Base-by-base conservation (phyloP, 37 sponge, comb jelly and placozoan species). In the Theonella swinhoei region DNA sequence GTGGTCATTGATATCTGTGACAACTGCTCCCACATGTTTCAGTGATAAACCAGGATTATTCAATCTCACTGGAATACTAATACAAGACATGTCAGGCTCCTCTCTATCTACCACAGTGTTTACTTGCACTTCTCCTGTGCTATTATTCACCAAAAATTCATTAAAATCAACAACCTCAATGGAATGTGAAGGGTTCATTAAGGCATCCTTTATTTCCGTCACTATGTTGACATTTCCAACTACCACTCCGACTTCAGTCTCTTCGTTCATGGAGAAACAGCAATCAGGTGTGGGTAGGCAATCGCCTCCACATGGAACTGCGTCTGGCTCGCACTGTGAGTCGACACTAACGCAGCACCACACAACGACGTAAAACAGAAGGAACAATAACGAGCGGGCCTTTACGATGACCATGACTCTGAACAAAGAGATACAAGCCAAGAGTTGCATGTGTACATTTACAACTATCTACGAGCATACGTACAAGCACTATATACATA, bases 1-100 rank as follows among this genome's bases (percentile, higher is more conserved):
- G 37, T 82, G 7, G 74, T 82, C 83, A 35, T 82, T 82, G 19
- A 62, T 59, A 58, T 82, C 83, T 24, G 3, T 0, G 0, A 81
- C 34, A 28, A 29, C 58, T 0, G 70, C 61, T 20, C 47, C 81
- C 68, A 81, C 58, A 30, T 17, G 39, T 8, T 4, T 75, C 42
- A 40, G 23, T 24, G 19, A 39, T 30, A 72, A 11, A 72, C n/a
- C 39, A 29, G 70, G 74, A 72, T 72, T 20, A 37, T 35, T 72
- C 9, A n/a, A 14, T 68, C 11, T n/a, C 24, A 68, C 9, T 9
- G 70, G 9, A 31, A 11, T 14, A n/a, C 70, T 14, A 11, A 11
- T 58, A 58, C 60, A 58, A 58, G 60, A 20, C 19, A 58, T 20
- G 60, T 11, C 19, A 23, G 68, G 22, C 68, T 66, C 41, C 29